Base-by-base conservation (phyloP, 2,888 invertebrate species). In the Lapara coniferarum region DNA sequence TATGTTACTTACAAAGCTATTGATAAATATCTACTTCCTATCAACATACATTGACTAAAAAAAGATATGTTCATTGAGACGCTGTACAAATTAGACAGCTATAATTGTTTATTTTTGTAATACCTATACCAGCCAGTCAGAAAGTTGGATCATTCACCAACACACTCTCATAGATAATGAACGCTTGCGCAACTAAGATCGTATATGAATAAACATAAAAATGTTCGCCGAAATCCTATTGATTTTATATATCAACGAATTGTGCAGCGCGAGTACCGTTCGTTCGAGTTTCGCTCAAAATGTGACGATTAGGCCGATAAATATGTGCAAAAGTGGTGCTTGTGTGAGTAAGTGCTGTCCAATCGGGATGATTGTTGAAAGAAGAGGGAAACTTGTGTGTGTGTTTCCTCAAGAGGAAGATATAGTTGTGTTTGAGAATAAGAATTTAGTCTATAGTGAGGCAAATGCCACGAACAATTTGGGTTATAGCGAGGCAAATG, bases 321-420 rank as follows among this genome's bases (percentile, higher is more conserved):
- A 75, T 70, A 63, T 68, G 68, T 80, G 83, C 73, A 63, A 68
- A n/a, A 71, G 66, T n/a, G 72, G 57, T 19, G 75, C 71, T 8
- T 88, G 84, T 76, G 63, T 88, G 0, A 79, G 80, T 19, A 88
- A 88, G 72, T 89, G 89, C 71, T 88, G 88, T 53, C 82, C 84
- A 0, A 53, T 75, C n/a, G 81, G 77, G 0, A 80, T 80, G 78
- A 74, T 78, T 44, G 58, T 14, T 10, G 71, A 66, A 52, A 73
- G 66, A 1, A 51, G n/a, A 5, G 57, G 69, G 51, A 67, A 67
- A 16, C 66, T 67, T 12, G 71, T 53, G 63, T 78, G 78, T 72
- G 71, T 69, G 0, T 56, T 58, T 12, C 57, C 71, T 2, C 10
- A 37, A 10, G 69, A 13, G 5, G 71, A 74, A 30, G 71, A 67